These are phyloP conservation scores for Hydractinia symbiolongicarpus DNA, from an alignment of 30 jellyfish, hydroid and myxozoan species.

Conservation along the genomic window DNA sequence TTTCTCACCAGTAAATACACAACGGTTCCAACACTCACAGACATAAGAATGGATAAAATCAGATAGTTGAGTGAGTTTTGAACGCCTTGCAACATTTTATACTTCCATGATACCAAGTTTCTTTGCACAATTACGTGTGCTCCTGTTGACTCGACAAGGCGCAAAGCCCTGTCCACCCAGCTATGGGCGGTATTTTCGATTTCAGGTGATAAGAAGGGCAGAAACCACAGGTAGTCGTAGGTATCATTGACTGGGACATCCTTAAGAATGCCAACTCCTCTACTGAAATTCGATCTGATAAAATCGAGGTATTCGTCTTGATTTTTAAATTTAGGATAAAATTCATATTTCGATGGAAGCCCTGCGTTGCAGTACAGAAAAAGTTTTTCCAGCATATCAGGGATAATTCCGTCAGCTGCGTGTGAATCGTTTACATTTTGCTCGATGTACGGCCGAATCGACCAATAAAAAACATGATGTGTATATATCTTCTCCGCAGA, in stretches of 20 bases:
- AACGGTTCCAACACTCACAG: neutral
- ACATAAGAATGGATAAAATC: neutral
- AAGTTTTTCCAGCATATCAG: neutral
- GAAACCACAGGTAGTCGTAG: neutral
- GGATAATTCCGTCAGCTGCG: constrained; percentile 4
- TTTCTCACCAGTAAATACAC: no score
- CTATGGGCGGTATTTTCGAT: neutral
- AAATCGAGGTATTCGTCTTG: neutral
- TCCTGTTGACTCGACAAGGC: constrained; percentile 9
- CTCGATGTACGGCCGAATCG: neutral
- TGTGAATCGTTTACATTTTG: neutral
- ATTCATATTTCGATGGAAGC: neutral
- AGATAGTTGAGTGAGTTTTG: constrained; percentile 1
- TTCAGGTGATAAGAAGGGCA: constrained; percentile 7
- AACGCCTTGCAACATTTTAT: constrained; percentile 1
- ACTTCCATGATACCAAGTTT: neutral
- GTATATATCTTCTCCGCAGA: neutral
- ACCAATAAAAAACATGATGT: constrained; percentile 1
- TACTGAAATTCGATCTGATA: neutral
- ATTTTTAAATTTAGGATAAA: neutral
- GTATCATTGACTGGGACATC: neutral
- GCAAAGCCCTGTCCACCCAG: constrained; percentile 5
- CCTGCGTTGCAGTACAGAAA: neutral
- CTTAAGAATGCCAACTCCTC: neutral
- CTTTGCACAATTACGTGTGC: constrained; percentile 5